phyloP scores from a whole-genome alignment of 2,888 invertebrate genomes.

The Diplazon laetatorius region DNA sequence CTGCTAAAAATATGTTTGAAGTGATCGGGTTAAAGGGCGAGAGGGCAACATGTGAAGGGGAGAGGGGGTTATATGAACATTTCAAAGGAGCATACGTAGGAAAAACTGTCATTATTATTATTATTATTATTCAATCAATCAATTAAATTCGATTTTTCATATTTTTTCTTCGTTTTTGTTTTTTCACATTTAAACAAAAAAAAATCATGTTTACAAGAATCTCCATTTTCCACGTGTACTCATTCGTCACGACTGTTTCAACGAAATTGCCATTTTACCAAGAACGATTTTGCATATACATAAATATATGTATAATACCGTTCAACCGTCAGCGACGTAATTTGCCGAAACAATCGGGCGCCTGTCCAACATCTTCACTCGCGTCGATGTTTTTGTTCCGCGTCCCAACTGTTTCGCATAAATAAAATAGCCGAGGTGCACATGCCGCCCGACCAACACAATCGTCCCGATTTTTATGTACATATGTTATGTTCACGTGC shows the following conservation, averaged over 20 bases:
- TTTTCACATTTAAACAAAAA: too few species aligned
- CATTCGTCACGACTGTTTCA: not conserved
- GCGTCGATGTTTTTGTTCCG: not conserved
- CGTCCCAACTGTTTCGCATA: not conserved
- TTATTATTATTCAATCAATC: too few species aligned
- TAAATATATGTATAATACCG: not conserved
- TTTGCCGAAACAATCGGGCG: slow-evolving; percentile 13
- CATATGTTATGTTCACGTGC: not conserved
- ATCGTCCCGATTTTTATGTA: too few species aligned
- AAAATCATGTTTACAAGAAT: not conserved
- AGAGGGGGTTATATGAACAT: too few species aligned
- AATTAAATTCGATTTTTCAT: too few species aligned
- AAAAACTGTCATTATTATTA: too few species aligned
- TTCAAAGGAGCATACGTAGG: too few species aligned
- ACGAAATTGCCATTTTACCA: not conserved
- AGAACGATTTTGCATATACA: slow-evolving; percentile 5
- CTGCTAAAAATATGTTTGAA: too few species aligned
- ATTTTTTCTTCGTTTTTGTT: too few species aligned
- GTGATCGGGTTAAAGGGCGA: too few species aligned
- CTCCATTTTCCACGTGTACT: not conserved
- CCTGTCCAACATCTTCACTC: slow-evolving; percentile 19
- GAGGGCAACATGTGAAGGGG: too few species aligned
- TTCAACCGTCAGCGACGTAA: slow-evolving; percentile 17
- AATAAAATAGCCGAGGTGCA: not conserved
- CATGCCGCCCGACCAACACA: too few species aligned